Conservation (phyloP, 1,140 invertebrate genomes). For the Bombus superbus region DNA sequence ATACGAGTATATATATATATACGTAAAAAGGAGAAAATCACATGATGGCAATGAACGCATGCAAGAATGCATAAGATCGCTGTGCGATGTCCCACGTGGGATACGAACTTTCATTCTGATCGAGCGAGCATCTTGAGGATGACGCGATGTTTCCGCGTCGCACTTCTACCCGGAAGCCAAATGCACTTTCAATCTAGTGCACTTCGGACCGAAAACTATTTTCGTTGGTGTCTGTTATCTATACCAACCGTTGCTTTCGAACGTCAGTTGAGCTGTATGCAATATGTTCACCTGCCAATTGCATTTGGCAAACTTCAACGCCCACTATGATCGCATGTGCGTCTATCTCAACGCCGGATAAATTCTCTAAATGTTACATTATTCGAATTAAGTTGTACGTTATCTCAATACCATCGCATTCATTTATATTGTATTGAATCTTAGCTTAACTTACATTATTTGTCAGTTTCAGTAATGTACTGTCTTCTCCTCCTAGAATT, state of each 20-base stretch:
- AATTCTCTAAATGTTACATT: background rate
- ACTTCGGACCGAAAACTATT: slow-evolving; percentile 41
- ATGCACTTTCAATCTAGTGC: slow-evolving; percentile 33
- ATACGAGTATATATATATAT: background rate
- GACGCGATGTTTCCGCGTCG: background rate
- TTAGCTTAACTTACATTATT: no score
- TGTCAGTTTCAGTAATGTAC: no score
- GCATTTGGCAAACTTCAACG: slow-evolving; percentile 18
- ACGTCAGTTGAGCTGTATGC: background rate
- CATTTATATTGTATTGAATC: background rate
- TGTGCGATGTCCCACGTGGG: background rate
- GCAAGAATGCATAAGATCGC: background rate
- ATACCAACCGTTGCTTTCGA: slow-evolving; percentile 8
- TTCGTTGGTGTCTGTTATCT: slow-evolving; percentile 21
- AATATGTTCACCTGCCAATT: slow-evolving; percentile 26
- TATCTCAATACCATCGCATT: background rate
- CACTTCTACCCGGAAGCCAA: slow-evolving; percentile 15
- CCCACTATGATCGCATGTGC: background rate
- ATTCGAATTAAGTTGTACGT: background rate
- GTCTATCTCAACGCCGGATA: background rate
- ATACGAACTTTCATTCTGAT: background rate
- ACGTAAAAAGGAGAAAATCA: background rate
- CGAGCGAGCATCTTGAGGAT: background rate
- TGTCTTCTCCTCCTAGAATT: no score
- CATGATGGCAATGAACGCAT: background rate